phyloP scores from a whole-genome alignment of 2,113 vertebrate species.

The Dissostichus mawsoni region DNA sequence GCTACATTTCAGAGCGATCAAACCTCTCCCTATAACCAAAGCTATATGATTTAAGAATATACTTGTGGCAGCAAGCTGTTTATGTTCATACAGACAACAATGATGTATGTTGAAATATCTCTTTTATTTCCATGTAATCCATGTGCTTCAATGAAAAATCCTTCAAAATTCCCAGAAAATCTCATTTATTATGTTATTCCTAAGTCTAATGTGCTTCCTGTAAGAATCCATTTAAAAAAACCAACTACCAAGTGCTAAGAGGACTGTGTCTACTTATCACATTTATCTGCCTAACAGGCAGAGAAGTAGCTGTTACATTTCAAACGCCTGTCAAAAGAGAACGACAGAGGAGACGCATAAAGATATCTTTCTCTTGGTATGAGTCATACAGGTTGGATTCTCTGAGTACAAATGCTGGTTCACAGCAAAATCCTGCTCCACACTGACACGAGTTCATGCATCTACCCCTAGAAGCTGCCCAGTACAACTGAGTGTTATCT shows the following conservation, averaged over 20 bases:
- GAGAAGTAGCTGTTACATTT: neutral
- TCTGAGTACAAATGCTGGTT: neutral
- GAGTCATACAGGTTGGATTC: neutral
- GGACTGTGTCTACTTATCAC: slow-evolving; percentile 20
- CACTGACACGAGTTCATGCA: slow-evolving; percentile 11
- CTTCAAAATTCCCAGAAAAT: slow-evolving; percentile 53
- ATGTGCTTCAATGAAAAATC: slow-evolving; percentile 53
- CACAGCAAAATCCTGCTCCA: slow-evolving; percentile 1
- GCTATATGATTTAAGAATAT: neutral
- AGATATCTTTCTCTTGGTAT: neutral
- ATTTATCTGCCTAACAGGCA: slow-evolving; percentile 19
- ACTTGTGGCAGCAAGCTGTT: slow-evolving; percentile 26
- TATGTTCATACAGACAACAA: neutral
- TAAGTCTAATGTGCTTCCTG: slow-evolving; percentile 16
- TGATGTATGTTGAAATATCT: neutral
- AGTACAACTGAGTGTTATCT: slow-evolving; percentile 27
- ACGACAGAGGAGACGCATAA: slow-evolving; percentile 12
- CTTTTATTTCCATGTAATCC: slow-evolving; percentile 37
- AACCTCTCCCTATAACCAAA: slow-evolving; percentile 18
- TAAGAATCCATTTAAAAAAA: slow-evolving; percentile 32
- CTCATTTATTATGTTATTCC: slow-evolving; percentile 34
- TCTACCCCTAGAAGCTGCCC: slow-evolving; percentile 23
- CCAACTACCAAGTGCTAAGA: neutral
- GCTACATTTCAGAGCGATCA: slow-evolving; percentile 40
- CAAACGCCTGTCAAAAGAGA: slow-evolving; percentile 12